Base-by-base conservation (phyloP, 1,140 invertebrate species). In the Antheraea mylitta region DNA sequence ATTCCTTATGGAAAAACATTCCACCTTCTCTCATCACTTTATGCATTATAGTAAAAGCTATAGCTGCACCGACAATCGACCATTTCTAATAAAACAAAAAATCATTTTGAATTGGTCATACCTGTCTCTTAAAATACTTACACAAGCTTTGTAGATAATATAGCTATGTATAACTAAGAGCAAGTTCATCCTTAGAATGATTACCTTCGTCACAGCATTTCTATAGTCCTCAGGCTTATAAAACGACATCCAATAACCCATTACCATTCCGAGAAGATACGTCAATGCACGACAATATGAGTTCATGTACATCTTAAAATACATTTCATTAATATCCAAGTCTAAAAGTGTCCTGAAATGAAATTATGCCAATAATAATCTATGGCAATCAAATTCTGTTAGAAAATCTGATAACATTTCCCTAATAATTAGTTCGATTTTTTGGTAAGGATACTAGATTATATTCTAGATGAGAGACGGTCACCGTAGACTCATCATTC, bases 141-240 rank as follows among this genome's bases (percentile, higher is more conserved):
- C n/a, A n/a, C n/a, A n/a, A n/a, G n/a, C 22, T 30, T 4, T 30
- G 1, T 30, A 30, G 22, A 30, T 30, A 30, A 30, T 4, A 4
- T 30, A 30, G 22, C 22, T 30, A 30, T 30, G 22, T 1, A 30
- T 30, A 30, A 30, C 22, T 30, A 30, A 4, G 22, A 1, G 4
- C 22, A 4, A 30, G 22, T 30, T 30, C 1, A 30, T 2, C 22
- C 22, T 30, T 30, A 30, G 22, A 30, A 30, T 30, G 16, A 37
- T 18, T 60, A 75, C 74, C 67, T 64, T 70, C 48, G 66, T 64
- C 10, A 72, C 18, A 19, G 48, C 22, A 18, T 72, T 70, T 53
- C 68, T 68, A 53, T 69, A 66, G 16, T 72, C 45, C 18, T 59
- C 45, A 60, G 74, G 74, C 58, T 72, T 75, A 42, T 72, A 75